phyloP scores from a whole-genome alignment of 2,888 invertebrate genomes.

The Melangyna quadrimaculata region DNA sequence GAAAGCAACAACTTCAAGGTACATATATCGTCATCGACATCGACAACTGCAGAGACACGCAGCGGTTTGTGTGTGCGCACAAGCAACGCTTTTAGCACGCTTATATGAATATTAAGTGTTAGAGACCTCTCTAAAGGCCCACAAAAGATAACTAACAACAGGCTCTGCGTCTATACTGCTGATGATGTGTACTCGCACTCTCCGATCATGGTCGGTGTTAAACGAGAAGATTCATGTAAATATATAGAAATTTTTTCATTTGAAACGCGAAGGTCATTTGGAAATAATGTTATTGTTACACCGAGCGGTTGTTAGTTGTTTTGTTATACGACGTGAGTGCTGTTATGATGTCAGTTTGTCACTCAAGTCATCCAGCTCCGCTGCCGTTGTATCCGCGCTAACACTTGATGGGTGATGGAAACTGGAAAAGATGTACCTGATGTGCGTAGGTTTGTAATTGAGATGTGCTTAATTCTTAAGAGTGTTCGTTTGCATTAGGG shows the following conservation, averaged over 20 bases:
- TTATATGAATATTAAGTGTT: conserved; percentile 51
- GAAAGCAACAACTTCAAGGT: conserved; percentile 33
- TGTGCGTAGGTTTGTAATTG: conserved; percentile 53
- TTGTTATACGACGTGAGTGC: conserved; percentile 36
- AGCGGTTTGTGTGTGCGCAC: conserved; percentile 17
- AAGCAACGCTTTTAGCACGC: conserved; percentile 38
- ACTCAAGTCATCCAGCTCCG: conserved; percentile 7
- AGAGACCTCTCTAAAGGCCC: conserved; percentile 31
- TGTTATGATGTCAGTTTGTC: conserved; percentile 38
- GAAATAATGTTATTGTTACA: conserved; percentile 64
- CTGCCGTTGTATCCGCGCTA: background rate
- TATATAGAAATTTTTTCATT: conserved; percentile 39
- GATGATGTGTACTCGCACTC: background rate
- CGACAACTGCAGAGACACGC: background rate
- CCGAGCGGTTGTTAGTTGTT: background rate
- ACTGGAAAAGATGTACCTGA: background rate
- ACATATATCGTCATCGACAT: no score
- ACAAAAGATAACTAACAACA: background rate
- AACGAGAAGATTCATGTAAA: conserved; percentile 21
- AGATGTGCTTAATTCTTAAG: conserved; percentile 14
- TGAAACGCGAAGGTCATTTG: conserved; percentile 56
- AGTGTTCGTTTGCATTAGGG: background rate
- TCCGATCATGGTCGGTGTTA: background rate
- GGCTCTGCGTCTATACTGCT: background rate
- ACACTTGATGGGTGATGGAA: conserved; percentile 33